phyloP scores from a whole-genome alignment of 1,140 invertebrate genomes.

The Bombus polaris region DNA sequence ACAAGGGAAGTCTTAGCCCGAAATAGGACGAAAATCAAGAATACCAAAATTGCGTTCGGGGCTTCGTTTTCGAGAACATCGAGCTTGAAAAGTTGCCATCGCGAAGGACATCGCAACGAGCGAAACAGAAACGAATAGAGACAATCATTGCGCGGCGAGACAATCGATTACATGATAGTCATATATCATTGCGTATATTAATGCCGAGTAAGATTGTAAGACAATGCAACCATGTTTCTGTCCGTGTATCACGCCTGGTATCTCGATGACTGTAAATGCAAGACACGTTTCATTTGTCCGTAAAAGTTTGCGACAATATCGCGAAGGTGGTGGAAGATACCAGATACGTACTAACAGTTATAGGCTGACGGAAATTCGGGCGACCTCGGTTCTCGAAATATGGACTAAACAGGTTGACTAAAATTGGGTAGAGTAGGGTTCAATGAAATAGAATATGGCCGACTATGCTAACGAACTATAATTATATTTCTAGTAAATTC shows the following conservation, averaged over 20 bases:
- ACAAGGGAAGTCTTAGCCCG: too few species aligned
- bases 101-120: neutral
- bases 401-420: neutral
- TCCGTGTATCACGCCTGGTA: neutral
- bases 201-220: constrained; percentile 12
- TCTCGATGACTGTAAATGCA: constrained; percentile 5
- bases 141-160: constrained; percentile 26
- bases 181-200: constrained; percentile 52
- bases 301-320: constrained; percentile 32
- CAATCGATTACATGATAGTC: constrained; percentile 39
- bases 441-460: too few species aligned
- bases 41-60: too few species aligned
- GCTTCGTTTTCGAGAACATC: too few species aligned
- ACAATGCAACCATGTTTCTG: constrained; percentile 17
- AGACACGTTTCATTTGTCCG: constrained; percentile 22
- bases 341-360: neutral
- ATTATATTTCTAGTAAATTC: too few species aligned
- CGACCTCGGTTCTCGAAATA: neutral
- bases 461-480: too few species aligned
- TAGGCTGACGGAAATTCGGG: neutral
- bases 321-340: neutral
- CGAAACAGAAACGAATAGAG: constrained; percentile 33
- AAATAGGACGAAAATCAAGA: too few species aligned
- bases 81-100: too few species aligned
- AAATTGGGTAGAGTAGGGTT: too few species aligned